Percentiles rank a stretch among this genome's conserved stretches.
Conservation (phyloP, 2,888 invertebrate species). For the Pollenia griseotomentosa region DNA sequence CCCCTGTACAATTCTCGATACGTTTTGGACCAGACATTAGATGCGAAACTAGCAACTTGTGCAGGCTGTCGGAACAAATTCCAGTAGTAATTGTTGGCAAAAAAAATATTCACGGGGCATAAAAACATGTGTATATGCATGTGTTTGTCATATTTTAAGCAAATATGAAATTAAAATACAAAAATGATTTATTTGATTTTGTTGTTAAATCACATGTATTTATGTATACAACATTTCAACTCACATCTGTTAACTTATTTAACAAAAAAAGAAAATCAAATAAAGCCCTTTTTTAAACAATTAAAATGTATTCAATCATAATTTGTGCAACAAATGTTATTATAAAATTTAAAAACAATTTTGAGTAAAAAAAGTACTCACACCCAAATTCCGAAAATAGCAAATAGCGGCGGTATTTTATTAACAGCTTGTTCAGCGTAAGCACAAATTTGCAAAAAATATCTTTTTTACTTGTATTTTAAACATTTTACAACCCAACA, state of each 20-base stretch:
- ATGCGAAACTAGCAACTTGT: no score
- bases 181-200: slow-evolving; percentile 33
- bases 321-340: slow-evolving; percentile 58
- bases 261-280: background rate
- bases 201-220: background rate
- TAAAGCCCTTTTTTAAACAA: slow-evolving; percentile 4
- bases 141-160: slow-evolving; percentile 25
- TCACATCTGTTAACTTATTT: slow-evolving; percentile 2
- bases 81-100: no score
- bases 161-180: slow-evolving; percentile 39
- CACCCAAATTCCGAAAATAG: background rate
- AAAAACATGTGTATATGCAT: background rate
- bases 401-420: slow-evolving; percentile 3
- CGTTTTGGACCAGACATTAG: no score
- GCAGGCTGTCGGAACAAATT: no score
- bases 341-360: slow-evolving; percentile 18
- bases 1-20: no score
- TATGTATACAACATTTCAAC: background rate
- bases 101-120: no score
- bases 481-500: slow-evolving; percentile 23
- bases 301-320: slow-evolving; percentile 69
- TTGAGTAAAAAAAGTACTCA: slow-evolving; percentile 4
- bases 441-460: background rate
- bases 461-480: slow-evolving; percentile 44
- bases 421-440: slow-evolving; percentile 32